Percentiles rank a stretch among this genome's conserved stretches.
Conservation (phyloP, 2,797 vertebrate genomes). For the Adelosebastes latens region DNA sequence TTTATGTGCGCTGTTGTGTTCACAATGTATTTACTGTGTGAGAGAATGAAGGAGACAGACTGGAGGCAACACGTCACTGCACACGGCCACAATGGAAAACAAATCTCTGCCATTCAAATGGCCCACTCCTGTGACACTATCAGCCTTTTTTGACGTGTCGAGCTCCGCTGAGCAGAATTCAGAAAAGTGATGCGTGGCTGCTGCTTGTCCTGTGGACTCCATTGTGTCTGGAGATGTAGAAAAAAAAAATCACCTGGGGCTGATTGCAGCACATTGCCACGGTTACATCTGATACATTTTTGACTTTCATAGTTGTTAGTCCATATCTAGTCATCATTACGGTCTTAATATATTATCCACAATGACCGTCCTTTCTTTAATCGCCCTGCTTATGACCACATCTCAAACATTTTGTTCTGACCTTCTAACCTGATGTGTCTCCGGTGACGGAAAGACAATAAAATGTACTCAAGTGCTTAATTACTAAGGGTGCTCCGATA, state of each 20-base stretch:
- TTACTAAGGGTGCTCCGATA: too few species aligned
- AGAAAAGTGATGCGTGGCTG: constrained; percentile 1
- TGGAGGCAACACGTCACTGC: constrained; percentile 20
- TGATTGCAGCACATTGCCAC: not conserved
- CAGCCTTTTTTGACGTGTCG: constrained; percentile 12
- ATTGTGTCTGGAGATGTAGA: not conserved
- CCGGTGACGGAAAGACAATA: not conserved
- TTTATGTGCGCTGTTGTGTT: constrained; percentile 11
- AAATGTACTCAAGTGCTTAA: not conserved
- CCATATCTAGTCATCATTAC: not conserved
- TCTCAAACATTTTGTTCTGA: not conserved
- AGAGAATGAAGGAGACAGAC: constrained; percentile 12
- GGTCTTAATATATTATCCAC: too few species aligned
- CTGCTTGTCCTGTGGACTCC: not conserved
- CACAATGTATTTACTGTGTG: constrained; percentile 7
- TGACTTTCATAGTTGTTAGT: not conserved
- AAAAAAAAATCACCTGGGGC: not conserved
- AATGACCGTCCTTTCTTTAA: not conserved
- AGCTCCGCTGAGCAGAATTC: constrained; percentile 29
- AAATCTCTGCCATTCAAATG: constrained; percentile 45
- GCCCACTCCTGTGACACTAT: constrained; percentile 10
- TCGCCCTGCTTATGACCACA: not conserved
- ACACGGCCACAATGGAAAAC: constrained; percentile 39
- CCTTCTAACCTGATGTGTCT: not conserved
- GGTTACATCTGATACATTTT: not conserved